A percentile compares a stretch with the other conserved stretches of the same genome.
Evolutionary conservation across 2,113 vertebrate species (phyloP).

Genomic region (Brachionichthys hirsutus): DNA sequence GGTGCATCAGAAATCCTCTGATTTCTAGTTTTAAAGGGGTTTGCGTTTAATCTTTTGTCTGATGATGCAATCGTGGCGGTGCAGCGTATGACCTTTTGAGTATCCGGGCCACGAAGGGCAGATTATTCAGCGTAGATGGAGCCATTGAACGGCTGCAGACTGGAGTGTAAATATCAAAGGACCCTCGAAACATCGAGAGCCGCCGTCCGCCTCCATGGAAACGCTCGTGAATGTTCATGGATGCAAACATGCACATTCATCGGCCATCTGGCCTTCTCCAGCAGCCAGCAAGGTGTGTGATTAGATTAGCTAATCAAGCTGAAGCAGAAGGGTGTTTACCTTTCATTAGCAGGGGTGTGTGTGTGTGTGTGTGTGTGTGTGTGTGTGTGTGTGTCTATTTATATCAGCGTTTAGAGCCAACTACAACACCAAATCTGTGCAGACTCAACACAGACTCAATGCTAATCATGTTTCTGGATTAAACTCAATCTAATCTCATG

Average conservation of each 20-base stretch:
- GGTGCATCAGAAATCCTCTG: too few species aligned
- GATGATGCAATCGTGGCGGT: too few species aligned
- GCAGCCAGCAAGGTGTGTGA: conserved; percentile 58
- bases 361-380: conserved; percentile 24
- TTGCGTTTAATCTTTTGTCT: too few species aligned
- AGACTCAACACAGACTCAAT: conserved; percentile 3
- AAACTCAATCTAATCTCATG: too few species aligned
- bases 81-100: too few species aligned
- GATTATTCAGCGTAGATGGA: conserved; percentile 37
- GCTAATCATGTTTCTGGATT: too few species aligned
- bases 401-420: conserved; percentile 13
- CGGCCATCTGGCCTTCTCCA: conserved; percentile 66
- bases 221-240: conserved; percentile 25
- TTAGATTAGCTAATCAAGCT: conserved; percentile 73
- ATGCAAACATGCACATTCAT: conserved; percentile 25
- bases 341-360: conserved; percentile 72
- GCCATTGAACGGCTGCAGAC: conserved; percentile 33
- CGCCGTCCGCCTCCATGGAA: conserved; percentile 64
- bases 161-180: conserved; percentile 51
- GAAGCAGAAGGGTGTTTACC: conserved; percentile 70
- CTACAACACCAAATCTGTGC: conserved; percentile 19
- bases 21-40: too few species aligned
- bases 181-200: conserved; percentile 70
- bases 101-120: background rate
- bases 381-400: conserved; percentile 29